Conservation (phyloP, 2,113 vertebrate genomes). For the Amia ocellicauda region DNA sequence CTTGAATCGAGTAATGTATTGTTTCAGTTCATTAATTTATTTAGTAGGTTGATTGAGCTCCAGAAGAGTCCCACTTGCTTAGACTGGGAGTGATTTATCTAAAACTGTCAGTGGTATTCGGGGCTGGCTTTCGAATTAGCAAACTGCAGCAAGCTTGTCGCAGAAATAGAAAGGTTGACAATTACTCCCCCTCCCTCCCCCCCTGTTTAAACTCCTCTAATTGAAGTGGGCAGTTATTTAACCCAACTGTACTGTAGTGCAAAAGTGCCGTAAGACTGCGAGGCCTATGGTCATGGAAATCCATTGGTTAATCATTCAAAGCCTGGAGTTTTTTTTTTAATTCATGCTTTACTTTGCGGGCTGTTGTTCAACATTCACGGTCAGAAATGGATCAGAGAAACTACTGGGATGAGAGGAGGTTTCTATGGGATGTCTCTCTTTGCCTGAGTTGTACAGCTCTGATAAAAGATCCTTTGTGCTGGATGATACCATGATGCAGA, state of each 20-base stretch:
- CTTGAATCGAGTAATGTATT: conserved; percentile 38
- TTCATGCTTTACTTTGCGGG: too few species aligned
- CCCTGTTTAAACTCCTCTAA: not conserved
- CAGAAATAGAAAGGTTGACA: not conserved
- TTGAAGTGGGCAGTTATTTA: too few species aligned
- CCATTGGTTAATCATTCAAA: too few species aligned
- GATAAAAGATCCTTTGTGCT: conserved; percentile 18
- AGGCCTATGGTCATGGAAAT: too few species aligned
- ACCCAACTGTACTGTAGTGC: too few species aligned
- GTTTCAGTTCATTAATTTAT: conserved; percentile 39
- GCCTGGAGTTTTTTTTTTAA: too few species aligned
- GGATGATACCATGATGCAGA: conserved; percentile 13
- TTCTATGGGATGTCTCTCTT: too few species aligned
- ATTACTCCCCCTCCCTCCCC: not conserved
- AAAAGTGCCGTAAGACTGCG: too few species aligned
- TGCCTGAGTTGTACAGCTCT: not conserved
- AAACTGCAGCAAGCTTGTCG: too few species aligned
- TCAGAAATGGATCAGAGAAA: too few species aligned
- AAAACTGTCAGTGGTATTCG: not conserved
- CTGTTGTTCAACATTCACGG: too few species aligned
- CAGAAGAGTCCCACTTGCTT: not conserved
- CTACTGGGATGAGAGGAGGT: too few species aligned
- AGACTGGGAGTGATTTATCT: conserved; percentile 8
- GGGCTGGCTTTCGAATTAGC: not conserved
- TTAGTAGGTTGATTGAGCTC: conserved; percentile 44